Base-by-base conservation (phyloP, 2,797 vertebrate species). In the Aldrovandia affinis region DNA sequence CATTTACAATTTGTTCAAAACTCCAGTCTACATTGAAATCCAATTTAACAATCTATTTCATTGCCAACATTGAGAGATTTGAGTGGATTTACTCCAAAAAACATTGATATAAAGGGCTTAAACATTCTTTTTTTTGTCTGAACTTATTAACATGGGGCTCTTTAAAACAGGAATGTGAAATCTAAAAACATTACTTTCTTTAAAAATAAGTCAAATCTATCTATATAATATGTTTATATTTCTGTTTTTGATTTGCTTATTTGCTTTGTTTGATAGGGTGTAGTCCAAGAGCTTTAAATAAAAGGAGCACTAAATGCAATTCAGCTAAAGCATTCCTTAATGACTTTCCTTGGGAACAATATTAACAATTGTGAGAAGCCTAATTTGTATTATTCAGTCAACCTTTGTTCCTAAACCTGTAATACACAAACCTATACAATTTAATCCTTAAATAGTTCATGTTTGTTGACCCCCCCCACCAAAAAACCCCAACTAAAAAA, bases 271-370 rank as follows among this genome's bases (percentile, higher is more conserved):
- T 42, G 87, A 86, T 86, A 82, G 89, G 85, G 81, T 84, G 75
- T 77, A 50, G 54, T 87, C 87, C 86, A 81, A 85, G 78, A 80
- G 80, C 82, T 80, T 50, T 81, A 39, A 28, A 70, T 61, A 73
- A 20, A 86, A 88, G 90, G 83, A 83, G 70, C 85, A 84, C 82
- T n/a, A n/a, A n/a, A 87, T 88, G 85, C 84, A 89, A 89, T 78
- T 75, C 54, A 83, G 88, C 87, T 88, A 88, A 84, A 88, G 81
- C 81, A 86, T 87, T 75, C 33, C 52, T 77, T 92, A 90, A 94
- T 93, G 88, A 90, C 91, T 90, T 88, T 84, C 83, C 89, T 88
- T 81, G 68, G 87, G 90, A 86, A 81, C 83, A 85, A 82, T 80
- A 84, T 87, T 88, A 85, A 83, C 82, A 78, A 33, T 44, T 36